Percentiles rank a stretch among this genome's conserved stretches.
These are phyloP conservation scores for Sinocyclocheilus anophthalmus DNA, from an alignment of 2,113 vertebrate genomes.

Conservation along the genomic window DNA sequence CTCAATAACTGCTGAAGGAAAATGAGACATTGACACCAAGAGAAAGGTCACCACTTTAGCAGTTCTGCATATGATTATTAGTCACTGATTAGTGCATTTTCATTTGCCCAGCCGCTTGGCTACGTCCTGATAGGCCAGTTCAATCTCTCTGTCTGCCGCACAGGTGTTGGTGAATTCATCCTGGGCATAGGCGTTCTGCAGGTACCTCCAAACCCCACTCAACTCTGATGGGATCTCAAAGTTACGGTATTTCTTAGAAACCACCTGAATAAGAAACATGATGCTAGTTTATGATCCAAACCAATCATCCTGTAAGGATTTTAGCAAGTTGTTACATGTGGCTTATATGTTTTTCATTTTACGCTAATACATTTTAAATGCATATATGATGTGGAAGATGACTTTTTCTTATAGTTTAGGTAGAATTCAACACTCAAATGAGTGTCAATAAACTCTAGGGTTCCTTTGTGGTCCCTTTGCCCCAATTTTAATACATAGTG, in stretches of 20 bases:
- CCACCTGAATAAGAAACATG: slow-evolving; percentile 77
- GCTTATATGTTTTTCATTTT: too few species aligned
- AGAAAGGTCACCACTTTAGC: background rate
- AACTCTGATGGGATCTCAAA: slow-evolving; percentile 89
- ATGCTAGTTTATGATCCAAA: background rate
- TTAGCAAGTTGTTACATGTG: background rate
- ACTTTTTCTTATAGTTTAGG: background rate
- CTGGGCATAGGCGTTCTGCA: slow-evolving; percentile 85
- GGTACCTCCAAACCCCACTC: slow-evolving; percentile 88
- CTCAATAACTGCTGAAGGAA: background rate
- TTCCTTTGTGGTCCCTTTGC: background rate
- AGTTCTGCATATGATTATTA: background rate
- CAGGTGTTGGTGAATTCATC: slow-evolving; percentile 97
- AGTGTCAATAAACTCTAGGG: background rate
- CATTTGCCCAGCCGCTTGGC: slow-evolving; percentile 87
- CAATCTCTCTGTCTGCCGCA: slow-evolving; percentile 87
- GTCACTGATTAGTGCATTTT: slow-evolving; percentile 10
- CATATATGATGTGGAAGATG: background rate
- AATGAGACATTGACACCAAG: background rate
- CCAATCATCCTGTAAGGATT: background rate
- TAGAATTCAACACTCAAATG: background rate
- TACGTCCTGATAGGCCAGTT: slow-evolving; percentile 90
- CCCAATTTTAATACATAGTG: background rate
- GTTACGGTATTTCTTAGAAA: slow-evolving; percentile 92
- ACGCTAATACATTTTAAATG: background rate